Percentiles rank a stretch among this genome's conserved stretches.
Conservation (phyloP, 2,888 invertebrate species). For the Pheosia tremula region DNA sequence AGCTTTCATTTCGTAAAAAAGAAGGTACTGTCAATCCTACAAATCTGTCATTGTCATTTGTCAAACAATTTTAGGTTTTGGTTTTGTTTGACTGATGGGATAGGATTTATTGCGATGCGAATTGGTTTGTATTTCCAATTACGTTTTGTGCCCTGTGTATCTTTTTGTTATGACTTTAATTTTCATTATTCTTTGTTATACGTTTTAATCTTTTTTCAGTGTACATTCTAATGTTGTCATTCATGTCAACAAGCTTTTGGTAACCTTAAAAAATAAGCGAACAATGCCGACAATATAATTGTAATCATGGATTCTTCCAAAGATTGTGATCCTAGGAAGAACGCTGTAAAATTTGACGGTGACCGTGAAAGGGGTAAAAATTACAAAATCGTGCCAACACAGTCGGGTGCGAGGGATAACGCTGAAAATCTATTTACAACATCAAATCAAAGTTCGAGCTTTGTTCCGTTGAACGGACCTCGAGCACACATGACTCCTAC, state of each 20-base stretch:
- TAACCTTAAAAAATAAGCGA: slow-evolving; percentile 66
- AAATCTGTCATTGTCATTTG: not conserved
- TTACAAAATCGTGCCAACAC: slow-evolving; percentile 48
- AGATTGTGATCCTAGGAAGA: slow-evolving; percentile 56
- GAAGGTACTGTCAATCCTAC: no score
- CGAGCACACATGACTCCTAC: slow-evolving; percentile 42
- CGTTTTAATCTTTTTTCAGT: slow-evolving; percentile 18
- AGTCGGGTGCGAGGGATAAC: slow-evolving; percentile 53
- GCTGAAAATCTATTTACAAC: slow-evolving; percentile 65
- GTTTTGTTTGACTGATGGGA: not conserved
- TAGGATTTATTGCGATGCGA: slow-evolving; percentile 32
- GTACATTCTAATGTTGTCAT: slow-evolving; percentile 14
- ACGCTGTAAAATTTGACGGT: slow-evolving; percentile 53
- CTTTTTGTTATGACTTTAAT: slow-evolving; percentile 17
- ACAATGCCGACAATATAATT: slow-evolving; percentile 72
- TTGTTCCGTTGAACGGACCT: slow-evolving; percentile 58
- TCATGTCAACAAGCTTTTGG: slow-evolving; percentile 37
- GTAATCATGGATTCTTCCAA: slow-evolving; percentile 72
- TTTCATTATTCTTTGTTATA: slow-evolving; percentile 10
- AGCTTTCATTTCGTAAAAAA: no score
- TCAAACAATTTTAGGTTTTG: slow-evolving; percentile 20
- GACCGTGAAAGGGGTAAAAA: slow-evolving; percentile 57
- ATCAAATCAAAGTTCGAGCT: slow-evolving; percentile 58
- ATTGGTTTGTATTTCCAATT: slow-evolving; percentile 46
- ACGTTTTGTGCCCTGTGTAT: slow-evolving; percentile 24